Base-by-base conservation (phyloP, 2,113 vertebrate genomes). In the Atherinomorus stipes region DNA sequence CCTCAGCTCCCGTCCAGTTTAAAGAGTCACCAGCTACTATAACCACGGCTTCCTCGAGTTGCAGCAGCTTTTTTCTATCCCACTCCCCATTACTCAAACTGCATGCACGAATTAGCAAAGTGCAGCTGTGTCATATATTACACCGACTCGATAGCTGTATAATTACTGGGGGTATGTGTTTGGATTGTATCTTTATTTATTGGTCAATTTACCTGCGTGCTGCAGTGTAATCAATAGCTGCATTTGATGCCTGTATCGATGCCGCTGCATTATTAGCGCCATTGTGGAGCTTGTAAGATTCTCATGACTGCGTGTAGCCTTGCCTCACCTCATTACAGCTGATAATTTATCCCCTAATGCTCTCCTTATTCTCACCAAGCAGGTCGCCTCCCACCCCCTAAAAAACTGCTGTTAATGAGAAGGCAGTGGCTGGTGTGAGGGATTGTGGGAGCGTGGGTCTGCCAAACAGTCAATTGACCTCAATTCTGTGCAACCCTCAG, bases 401-500 rank as follows among this genome's bases (percentile, higher is more conserved):
- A 42, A 56, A 74, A 83, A 76, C 54, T 69, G 51, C 8, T 26
- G 10, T 78, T 88, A 90, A 91, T 88, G 85, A 87, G 81, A 71
- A 82, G 73, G 68, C 80, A 66, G 61, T 49, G 70, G 75, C 60
- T 60, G 67, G 51, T 58, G 60, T 78, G 61, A 85, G 40, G 85
- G 74, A 72, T 74, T 57, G 88, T 60, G 54, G 63, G 86, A 79
- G 71, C 59, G 80, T 86, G 84, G 72, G 76, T 69, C 47, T 18
- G 8, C 83, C 45, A 11, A 85, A 64, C 75, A 90, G 85, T 91
- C 90, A 88, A 90, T 91, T 93, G 90, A 93, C 90, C 88, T 91
- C 82, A 81, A 89, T 90, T 91, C 80, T 63, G 34, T 57, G 71
- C 28, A 78, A 91, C 87, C 89, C 77, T 59, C 31, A 19, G 53